Evolutionary conservation across 2,797 vertebrate genomes (phyloP), one percentile per base, ranked within the genome.

Genomic region (Manis pentadactyla): DNA sequence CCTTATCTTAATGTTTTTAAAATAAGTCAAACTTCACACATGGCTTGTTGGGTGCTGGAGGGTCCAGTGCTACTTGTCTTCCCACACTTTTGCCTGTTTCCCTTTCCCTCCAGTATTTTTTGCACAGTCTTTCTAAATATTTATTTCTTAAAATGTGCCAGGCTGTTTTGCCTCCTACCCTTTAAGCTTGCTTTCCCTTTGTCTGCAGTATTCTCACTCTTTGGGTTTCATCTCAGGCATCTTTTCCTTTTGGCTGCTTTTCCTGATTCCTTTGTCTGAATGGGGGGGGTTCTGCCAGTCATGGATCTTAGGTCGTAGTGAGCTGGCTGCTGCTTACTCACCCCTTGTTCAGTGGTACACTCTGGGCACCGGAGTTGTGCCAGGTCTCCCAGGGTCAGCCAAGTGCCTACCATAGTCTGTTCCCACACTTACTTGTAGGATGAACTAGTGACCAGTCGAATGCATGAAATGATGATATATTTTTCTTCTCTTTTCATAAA

Each of bases 111-210:
- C 18, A 31, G 19, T 31, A 19, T 12, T 37, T 25, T 94, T 83
- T 82, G 9, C 4, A 53, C 37, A 59, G 34, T 34, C 31, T 73
- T 91, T 86, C 55, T 61, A 18, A 86, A 31, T 18, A 29, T 94
- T 71, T 55, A 42, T 92, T 85, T 82, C 23, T 95, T 90, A 55
- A 90, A 73, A 51, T 59, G 11, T 93, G 13, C 69, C 17, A 73
- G n/a, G 19, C 25, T 69, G 0, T 87, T 87, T 71, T 94, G 18
- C 11, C 25, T 92, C 18, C 31, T 92, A 61, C 13, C 31, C 31
- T 78, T 79, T 84, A 37, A 19, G 49, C 6, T 27, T 46, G 4
- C 21, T 79, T 88, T 84, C n/a, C 31, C 10, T 49, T 66, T 90
- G 49, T 90, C 29, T 87, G 37, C 2, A 25, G 1, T 42, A 46